Evolutionary conservation across 2,888 invertebrate species (phyloP), one percentile per base, ranked within the genome.

Genomic region (Brachyptera putata): DNA sequence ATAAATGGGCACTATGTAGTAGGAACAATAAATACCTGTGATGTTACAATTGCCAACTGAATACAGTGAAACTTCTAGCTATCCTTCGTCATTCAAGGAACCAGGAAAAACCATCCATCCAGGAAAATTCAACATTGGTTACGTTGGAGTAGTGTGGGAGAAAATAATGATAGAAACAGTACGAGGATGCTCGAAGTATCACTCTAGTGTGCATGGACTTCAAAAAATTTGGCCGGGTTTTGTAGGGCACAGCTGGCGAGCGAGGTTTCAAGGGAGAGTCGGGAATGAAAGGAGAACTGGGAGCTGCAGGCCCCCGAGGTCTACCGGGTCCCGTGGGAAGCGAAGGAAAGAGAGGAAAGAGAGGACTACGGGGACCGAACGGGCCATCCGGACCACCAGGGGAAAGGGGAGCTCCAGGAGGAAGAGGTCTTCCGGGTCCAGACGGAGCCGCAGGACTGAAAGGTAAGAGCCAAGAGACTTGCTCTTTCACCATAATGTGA

Each of bases 341-440:
- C 1, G 88, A 91, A 70, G 91, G 89, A 2, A 91, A 91, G 77
- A 81, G 90, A 61, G 91, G 91, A 1, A 90, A 89, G 71, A 77
- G 89, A 63, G 90, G 91, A 1, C 81, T 85, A 68, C 77, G 87
- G 63, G 90, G 91, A n/a, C 86, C 89, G 0, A 80, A 83, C 7
- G 90, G 91, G 0, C 79, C 82, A 56, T 69, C 80, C n/a, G 89
- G 89, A 1, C 83, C 87, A 14, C 77, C 80, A 67, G 90, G 91
- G 24, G 90, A 91, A 73, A 77, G 89, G 67, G 90, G 88, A 1
- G 69, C 79, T 58, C 76, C 81, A 61, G 87, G 87, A 25, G 77
- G 74, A 3, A 72, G 84, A 69, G 89, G 89, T 41, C 71, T 89
- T 61, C 87, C 89, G 0, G 91, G 92, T 1, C 75, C 84, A 1